phyloP scores from a whole-genome alignment of 2,888 invertebrate genomes.

The Clunio marinus region DNA sequence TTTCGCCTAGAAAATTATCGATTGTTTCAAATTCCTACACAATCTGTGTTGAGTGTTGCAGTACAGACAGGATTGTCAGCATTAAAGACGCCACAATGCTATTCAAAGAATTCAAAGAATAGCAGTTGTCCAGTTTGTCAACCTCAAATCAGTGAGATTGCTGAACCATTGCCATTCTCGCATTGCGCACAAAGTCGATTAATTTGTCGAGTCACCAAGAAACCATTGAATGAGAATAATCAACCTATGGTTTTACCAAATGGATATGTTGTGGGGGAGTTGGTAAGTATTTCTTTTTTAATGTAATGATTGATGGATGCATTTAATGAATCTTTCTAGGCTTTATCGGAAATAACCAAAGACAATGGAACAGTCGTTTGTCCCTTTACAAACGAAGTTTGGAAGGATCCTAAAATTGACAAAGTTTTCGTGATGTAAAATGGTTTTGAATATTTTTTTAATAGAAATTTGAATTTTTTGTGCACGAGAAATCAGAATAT shows the following conservation, averaged over 20 bases:
- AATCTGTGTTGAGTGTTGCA: constrained; percentile 86
- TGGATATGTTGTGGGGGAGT: constrained; percentile 91
- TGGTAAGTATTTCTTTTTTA: neutral
- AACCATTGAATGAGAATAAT: constrained; percentile 94
- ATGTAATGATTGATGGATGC: constrained; percentile 11
- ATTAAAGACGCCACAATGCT: constrained; percentile 89
- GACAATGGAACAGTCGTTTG: constrained; percentile 90
- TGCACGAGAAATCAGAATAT: too few species aligned
- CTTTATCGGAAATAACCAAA: constrained; percentile 86
- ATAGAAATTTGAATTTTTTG: neutral
- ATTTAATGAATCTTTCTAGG: constrained; percentile 55
- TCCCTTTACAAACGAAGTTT: constrained; percentile 90
- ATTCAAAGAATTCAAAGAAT: constrained; percentile 66
- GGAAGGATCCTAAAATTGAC: constrained; percentile 84
- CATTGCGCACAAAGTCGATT: constrained; percentile 95
- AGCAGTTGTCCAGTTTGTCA: constrained; percentile 91
- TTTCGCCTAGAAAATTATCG: constrained; percentile 93
- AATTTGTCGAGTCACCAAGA: constrained; percentile 85
- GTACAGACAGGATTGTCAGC: constrained; percentile 86
- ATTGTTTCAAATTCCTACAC: constrained; percentile 86
- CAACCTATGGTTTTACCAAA: constrained; percentile 98
- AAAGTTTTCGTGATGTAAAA: constrained; percentile 94
- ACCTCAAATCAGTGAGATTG: constrained; percentile 80
- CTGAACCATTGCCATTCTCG: constrained; percentile 83
- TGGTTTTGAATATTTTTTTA: constrained; percentile 1